Conservation (phyloP, 1,140 invertebrate species). For the Macrostomum lignano region DNA sequence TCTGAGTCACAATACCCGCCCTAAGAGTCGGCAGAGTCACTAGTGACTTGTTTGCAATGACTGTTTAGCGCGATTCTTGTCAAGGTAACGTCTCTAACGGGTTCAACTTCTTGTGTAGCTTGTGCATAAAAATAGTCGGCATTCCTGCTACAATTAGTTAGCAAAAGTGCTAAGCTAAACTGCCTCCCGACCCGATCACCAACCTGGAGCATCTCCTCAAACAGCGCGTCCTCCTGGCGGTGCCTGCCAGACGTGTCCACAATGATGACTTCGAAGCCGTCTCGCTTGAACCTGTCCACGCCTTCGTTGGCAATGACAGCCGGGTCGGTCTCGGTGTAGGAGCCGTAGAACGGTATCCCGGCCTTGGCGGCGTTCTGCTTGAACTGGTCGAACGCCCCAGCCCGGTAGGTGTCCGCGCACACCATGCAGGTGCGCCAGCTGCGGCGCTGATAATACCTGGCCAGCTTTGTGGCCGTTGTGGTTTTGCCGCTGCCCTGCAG, state of each 20-base stretch:
- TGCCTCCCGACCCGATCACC: too few relatives aligned
- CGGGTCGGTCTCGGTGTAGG: slow-evolving; percentile 95
- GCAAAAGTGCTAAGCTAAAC: too few relatives aligned
- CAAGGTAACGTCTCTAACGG: too few relatives aligned
- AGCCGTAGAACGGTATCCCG: slow-evolving; percentile 98
- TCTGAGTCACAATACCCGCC: too few relatives aligned
- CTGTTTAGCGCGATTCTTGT: too few relatives aligned
- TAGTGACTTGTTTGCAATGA: too few relatives aligned
- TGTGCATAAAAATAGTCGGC: too few relatives aligned
- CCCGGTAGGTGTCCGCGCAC: slow-evolving; percentile 96
- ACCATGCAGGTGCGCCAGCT: slow-evolving; percentile 97
- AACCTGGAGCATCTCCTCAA: slow-evolving; percentile 99
- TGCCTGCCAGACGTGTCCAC: slow-evolving; percentile 95
- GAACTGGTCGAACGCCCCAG: slow-evolving; percentile 96
- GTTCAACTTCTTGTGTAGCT: too few relatives aligned
- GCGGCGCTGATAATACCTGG: slow-evolving; percentile 81
- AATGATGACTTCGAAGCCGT: slow-evolving; percentile 97
- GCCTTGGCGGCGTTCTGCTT: slow-evolving; percentile 99
- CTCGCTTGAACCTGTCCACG: slow-evolving; percentile 93
- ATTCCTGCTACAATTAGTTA: too few relatives aligned
- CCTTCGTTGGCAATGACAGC: slow-evolving; percentile 96
- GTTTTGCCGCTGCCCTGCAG: slow-evolving; percentile 93
- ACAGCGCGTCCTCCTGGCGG: slow-evolving; percentile 92
- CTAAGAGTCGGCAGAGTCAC: too few relatives aligned
- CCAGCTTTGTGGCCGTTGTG: slow-evolving; percentile 48